Percentiles rank a stretch among this genome's conserved stretches.
These are phyloP conservation scores for Oconnorella tubifera DNA, from an alignment of 2,888 invertebrate species.

Conservation along the genomic window DNA sequence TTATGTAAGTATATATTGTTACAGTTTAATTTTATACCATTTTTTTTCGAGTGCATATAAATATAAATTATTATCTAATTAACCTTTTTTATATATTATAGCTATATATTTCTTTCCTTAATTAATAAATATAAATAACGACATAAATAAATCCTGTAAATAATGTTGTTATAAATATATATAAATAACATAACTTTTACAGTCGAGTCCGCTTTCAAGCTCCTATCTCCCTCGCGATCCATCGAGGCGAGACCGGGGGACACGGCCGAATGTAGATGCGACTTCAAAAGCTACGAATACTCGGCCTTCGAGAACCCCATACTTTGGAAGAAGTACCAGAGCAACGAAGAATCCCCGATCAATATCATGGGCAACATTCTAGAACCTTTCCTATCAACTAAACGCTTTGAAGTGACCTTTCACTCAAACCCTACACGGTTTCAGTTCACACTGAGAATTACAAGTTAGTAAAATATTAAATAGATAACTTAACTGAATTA, in stretches of 20 bases:
- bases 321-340: neutral
- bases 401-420: slow-evolving; percentile 14
- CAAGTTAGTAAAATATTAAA: too few species aligned
- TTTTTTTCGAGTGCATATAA: too few species aligned
- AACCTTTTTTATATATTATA: too few species aligned
- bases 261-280: neutral
- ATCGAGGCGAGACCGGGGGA: neutral
- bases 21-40: too few species aligned
- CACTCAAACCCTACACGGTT: neutral
- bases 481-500: too few species aligned
- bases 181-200: too few species aligned
- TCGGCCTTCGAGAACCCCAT: slow-evolving; percentile 5
- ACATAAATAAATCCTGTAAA: too few species aligned
- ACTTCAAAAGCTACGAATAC: neutral
- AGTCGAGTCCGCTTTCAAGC: neutral
- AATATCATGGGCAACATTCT: slow-evolving; percentile 27
- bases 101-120: too few species aligned
- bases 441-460: slow-evolving; percentile 11
- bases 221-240: neutral
- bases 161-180: too few species aligned
- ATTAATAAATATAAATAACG: too few species aligned
- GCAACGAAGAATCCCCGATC: slow-evolving; percentile 13
- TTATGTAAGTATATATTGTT: too few species aligned
- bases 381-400: slow-evolving; percentile 17
- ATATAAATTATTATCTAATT: too few species aligned